These are phyloP conservation scores for Elysia chlorotica DNA, from an alignment of 1,140 invertebrate species.

Conservation along the genomic window DNA sequence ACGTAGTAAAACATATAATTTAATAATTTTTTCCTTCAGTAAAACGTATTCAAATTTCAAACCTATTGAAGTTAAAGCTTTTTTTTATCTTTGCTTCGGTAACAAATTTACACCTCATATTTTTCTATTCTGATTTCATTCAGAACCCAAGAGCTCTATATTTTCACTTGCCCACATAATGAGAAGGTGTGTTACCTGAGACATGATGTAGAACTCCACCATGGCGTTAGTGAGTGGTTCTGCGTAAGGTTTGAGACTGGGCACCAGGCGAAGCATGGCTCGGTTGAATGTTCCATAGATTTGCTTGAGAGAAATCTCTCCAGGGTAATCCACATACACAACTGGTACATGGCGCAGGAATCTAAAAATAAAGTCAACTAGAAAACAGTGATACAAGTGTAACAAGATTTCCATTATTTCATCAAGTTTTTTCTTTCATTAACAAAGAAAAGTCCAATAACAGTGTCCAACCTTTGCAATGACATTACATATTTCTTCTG, in stretches of 20 bases:
- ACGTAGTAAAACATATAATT: background rate
- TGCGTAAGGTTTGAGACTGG: constrained; percentile 86
- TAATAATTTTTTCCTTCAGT: background rate
- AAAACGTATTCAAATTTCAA: no score
- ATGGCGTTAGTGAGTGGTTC: constrained; percentile 97
- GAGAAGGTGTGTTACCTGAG: constrained; percentile 80
- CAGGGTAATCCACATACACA: constrained; percentile 99
- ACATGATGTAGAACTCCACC: constrained; percentile 97
- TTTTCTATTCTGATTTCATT: no score
- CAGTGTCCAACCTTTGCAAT: background rate
- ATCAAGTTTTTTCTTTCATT: background rate
- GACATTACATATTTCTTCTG: background rate
- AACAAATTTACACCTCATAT: no score
- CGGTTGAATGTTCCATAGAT: constrained; percentile 98
- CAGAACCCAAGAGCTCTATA: no score
- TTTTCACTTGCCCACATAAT: no score
- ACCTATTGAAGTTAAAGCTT: no score
- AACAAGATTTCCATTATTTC: background rate
- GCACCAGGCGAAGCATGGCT: constrained; percentile 93
- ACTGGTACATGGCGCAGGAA: constrained; percentile 92
- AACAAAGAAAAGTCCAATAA: background rate
- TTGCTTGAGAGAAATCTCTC: constrained; percentile 88
- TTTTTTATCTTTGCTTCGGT: no score
- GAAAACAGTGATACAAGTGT: background rate
- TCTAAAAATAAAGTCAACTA: constrained; percentile 32